A percentile compares a stretch with the other conserved stretches of the same genome.
These are phyloP conservation scores for Vulpes vulpes DNA, from an alignment of 2,113 vertebrate genomes.

Conservation along the genomic window DNA sequence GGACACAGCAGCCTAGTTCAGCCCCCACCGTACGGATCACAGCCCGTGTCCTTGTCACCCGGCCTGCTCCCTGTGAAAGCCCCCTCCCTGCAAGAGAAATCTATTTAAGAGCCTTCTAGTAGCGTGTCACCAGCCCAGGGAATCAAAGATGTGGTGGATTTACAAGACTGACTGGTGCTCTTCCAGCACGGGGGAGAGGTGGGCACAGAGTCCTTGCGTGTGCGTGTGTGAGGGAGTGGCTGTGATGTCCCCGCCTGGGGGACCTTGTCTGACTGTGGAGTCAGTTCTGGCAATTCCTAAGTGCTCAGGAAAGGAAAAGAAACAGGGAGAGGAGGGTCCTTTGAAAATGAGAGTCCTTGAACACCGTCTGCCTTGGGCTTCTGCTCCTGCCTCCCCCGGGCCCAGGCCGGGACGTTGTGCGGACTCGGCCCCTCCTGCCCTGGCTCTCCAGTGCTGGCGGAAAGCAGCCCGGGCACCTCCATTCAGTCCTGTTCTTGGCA, in stretches of 20 bases:
- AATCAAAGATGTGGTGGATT: neutral
- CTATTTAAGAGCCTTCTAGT: no score
- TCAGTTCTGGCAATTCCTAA: neutral
- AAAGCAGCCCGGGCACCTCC: neutral
- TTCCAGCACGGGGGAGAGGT: rapidly evolving
- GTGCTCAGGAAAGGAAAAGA: conserved; percentile 14
- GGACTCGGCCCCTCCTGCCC: no score
- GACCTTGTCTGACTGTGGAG: neutral
- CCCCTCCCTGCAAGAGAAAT: no score
- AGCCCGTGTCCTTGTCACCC: no score
- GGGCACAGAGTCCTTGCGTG: neutral
- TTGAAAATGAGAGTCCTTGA: neutral
- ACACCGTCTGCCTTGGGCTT: neutral
- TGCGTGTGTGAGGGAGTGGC: neutral
- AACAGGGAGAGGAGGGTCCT: neutral
- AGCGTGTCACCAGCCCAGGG: no score
- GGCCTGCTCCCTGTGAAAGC: neutral
- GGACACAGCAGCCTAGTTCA: neutral
- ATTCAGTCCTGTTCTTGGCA: neutral
- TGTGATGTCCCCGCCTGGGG: neutral
- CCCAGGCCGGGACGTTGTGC: no score
- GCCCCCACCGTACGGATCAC: neutral
- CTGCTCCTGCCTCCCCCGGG: neutral
- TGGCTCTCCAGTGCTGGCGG: neutral
- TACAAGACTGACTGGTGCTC: neutral